Evolutionary conservation across 1,140 invertebrate genomes (phyloP).

Genomic region (Drosophila insularis): DNA sequence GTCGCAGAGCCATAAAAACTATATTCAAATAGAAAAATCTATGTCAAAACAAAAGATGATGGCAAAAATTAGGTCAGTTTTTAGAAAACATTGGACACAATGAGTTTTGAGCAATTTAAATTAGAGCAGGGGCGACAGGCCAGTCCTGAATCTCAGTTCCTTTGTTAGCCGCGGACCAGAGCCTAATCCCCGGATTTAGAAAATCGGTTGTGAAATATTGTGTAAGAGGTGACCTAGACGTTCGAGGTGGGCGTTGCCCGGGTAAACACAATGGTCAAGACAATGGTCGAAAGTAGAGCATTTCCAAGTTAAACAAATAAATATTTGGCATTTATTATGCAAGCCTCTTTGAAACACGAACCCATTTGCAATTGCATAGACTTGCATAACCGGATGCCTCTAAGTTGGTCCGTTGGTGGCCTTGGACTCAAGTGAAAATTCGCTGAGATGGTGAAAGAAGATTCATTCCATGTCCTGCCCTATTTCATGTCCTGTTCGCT

Average conservation of each 20-base stretch:
- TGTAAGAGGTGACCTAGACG: constrained; percentile 59
- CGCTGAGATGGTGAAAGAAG: neutral
- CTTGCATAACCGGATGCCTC: constrained; percentile 65
- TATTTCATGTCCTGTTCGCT: constrained; percentile 12
- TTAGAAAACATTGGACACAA: constrained; percentile 65
- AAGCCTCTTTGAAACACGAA: constrained; percentile 53
- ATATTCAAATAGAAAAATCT: constrained; percentile 38
- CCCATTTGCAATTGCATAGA: constrained; percentile 56
- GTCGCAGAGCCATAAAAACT: constrained; percentile 54
- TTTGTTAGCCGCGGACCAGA: constrained; percentile 49
- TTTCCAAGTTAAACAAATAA: constrained; percentile 59
- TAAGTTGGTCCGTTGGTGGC: constrained; percentile 37
- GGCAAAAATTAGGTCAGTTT: constrained; percentile 71
- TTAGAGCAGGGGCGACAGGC: constrained; percentile 60
- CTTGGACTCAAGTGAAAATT: neutral
- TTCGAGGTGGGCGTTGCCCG: constrained; percentile 61
- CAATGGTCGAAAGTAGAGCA: constrained; percentile 71
- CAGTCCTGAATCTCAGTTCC: constrained; percentile 34
- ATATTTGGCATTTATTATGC: constrained; percentile 71
- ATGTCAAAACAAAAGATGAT: constrained; percentile 50
- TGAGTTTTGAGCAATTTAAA: constrained; percentile 58
- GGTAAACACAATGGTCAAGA: constrained; percentile 39
- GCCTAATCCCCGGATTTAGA: constrained; percentile 69
- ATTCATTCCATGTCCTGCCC: constrained; percentile 11
- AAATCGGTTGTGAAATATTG: constrained; percentile 64